phyloP scores from a whole-genome alignment of 2,113 vertebrate genomes.

The Thryonomys swinderianus region DNA sequence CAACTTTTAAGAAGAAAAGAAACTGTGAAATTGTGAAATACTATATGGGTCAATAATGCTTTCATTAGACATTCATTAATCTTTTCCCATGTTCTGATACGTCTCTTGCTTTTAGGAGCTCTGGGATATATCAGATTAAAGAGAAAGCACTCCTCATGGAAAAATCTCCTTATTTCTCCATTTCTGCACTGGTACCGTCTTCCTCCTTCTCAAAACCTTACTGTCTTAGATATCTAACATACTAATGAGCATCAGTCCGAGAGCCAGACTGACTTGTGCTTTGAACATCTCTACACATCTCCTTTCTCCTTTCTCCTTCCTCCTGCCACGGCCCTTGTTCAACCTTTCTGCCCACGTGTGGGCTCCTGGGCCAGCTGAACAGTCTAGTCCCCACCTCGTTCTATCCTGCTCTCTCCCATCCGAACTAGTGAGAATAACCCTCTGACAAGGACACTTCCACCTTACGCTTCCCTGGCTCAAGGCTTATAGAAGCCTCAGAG shows the following conservation, averaged over 20 bases:
- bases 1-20: neutral
- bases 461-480: neutral
- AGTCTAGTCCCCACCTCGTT: neutral
- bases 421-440: neutral
- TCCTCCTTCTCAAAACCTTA: neutral
- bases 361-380: neutral
- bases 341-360: accelerated
- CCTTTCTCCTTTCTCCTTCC: neutral
- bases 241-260: neutral
- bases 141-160: neutral
- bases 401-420: neutral
- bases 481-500: neutral
- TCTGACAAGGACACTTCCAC: neutral
- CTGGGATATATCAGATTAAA: neutral
- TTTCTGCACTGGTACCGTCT: neutral
- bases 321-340: too few species aligned
- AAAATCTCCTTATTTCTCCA: neutral
- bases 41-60: neutral
- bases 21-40: too few species aligned
- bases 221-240: neutral
- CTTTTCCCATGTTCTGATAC: neutral
- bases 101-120: neutral
- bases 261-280: neutral
- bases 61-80: neutral
- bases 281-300: neutral